A percentile compares a stretch with the other conserved stretches of the same genome.
phyloP scores from a whole-genome alignment of 2,113 vertebrate species.

The Genyomyrus donnyi region DNA sequence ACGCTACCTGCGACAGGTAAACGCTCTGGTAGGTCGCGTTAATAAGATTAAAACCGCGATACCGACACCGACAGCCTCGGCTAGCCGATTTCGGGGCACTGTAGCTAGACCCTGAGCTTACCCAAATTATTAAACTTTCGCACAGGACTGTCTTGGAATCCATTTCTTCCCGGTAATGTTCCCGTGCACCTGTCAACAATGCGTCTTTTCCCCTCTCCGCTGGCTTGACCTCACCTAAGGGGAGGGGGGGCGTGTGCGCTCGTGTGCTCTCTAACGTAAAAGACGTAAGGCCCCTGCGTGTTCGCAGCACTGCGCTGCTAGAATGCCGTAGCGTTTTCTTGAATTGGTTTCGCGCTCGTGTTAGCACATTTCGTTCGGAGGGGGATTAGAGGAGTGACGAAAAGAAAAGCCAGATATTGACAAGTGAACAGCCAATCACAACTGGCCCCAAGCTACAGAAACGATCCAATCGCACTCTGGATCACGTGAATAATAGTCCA shows the following conservation, averaged over 20 bases:
- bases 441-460: background rate
- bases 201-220: constrained; percentile 44
- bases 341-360: constrained; percentile 41
- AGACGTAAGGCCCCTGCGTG: background rate
- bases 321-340: constrained; percentile 40
- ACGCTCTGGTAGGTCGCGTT: constrained; percentile 5
- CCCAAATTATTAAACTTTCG: constrained; percentile 69
- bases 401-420: constrained; percentile 26
- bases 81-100: background rate
- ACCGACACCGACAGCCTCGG: background rate
- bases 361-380: constrained; percentile 22
- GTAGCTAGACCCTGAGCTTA: constrained; percentile 45
- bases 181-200: constrained; percentile 52
- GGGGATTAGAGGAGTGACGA: constrained; percentile 30
- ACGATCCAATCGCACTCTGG: constrained; percentile 49
- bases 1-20: constrained; percentile 47
- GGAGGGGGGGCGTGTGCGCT: constrained; percentile 18
- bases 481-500: constrained; percentile 28
- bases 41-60: background rate
- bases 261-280: constrained; percentile 24
- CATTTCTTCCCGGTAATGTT: constrained; percentile 45
- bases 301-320: background rate
- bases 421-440: constrained; percentile 28
- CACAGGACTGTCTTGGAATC: constrained; percentile 56
- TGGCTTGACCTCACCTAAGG: constrained; percentile 62